phyloP scores from a whole-genome alignment of 64 coral and sea anemone species.

The Astreopora myriophthalma region DNA sequence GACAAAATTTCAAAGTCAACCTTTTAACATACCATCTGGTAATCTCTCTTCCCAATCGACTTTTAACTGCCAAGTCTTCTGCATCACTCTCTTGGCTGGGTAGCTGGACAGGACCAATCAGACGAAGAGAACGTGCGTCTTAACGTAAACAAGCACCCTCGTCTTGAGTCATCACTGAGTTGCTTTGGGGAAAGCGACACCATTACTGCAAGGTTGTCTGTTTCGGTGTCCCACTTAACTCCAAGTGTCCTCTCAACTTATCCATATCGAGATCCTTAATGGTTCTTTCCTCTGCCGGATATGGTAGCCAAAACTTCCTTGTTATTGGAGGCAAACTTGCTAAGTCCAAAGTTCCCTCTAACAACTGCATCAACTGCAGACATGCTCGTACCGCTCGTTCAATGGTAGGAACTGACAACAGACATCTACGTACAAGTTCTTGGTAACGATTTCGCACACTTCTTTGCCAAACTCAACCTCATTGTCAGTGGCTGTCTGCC shows the following conservation, averaged over 20 bases:
- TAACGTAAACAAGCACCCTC: constrained; percentile 39
- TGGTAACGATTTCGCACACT: constrained; percentile 32
- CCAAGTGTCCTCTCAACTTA: background rate
- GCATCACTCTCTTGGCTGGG: constrained; percentile 58
- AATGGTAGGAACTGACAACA: constrained; percentile 29
- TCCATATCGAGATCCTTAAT: constrained; percentile 53
- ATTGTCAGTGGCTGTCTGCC: constrained; percentile 51
- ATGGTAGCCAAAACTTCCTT: constrained; percentile 43
- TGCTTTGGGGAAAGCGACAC: constrained; percentile 15
- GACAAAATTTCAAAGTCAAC: background rate
- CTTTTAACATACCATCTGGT: background rate
- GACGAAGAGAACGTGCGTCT: constrained; percentile 49
- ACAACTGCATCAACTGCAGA: constrained; percentile 23
- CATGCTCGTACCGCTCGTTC: constrained; percentile 26
- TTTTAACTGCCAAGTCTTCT: constrained; percentile 57
- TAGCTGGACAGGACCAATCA: constrained; percentile 51
- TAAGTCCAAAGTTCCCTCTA: constrained; percentile 65
- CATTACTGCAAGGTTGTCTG: constrained; percentile 29
- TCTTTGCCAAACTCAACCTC: constrained; percentile 36
- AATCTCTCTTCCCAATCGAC: constrained; percentile 54
- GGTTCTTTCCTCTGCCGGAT: constrained; percentile 66
- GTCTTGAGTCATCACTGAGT: constrained; percentile 11
- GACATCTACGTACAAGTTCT: constrained; percentile 72
- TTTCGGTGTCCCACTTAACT: constrained; percentile 54
- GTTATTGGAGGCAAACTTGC: constrained; percentile 46